Evolutionary conservation across 2,888 invertebrate genomes (phyloP).

Genomic region (Hydrotaea cyrtoneurina): DNA sequence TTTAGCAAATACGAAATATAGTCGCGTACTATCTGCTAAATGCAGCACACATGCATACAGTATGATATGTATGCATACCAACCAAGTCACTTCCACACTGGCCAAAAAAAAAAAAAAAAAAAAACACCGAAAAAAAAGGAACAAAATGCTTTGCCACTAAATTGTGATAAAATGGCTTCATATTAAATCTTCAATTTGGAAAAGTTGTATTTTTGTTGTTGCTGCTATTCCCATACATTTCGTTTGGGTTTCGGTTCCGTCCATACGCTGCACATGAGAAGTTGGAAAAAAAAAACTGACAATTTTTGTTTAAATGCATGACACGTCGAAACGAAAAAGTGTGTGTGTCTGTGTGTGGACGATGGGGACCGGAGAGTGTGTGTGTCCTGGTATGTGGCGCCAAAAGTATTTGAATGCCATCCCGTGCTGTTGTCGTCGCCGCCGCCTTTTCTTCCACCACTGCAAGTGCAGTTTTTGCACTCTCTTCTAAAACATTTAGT

Average conservation of each 20-base stretch:
- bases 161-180: slow-evolving; percentile 65
- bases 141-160: slow-evolving; percentile 61
- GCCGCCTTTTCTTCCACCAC: neutral
- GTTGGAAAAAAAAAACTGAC: neutral
- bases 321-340: slow-evolving; percentile 54
- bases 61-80: too few species aligned
- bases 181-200: slow-evolving; percentile 61
- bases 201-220: slow-evolving; percentile 12
- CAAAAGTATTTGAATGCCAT: slow-evolving; percentile 52
- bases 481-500: slow-evolving; percentile 25
- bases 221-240: neutral
- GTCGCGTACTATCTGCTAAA: neutral
- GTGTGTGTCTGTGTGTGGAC: slow-evolving; percentile 18
- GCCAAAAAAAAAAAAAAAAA: neutral
- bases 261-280: slow-evolving; percentile 3
- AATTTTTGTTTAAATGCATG: slow-evolving; percentile 49
- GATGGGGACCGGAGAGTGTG: neutral
- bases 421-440: neutral
- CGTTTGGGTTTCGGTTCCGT: slow-evolving; percentile 9
- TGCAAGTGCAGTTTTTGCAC: slow-evolving; percentile 9
- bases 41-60: too few species aligned
- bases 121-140: neutral
- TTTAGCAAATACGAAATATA: neutral
- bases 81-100: neutral
- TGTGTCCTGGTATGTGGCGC: slow-evolving; percentile 60